Evolutionary conservation across 2,888 invertebrate species (phyloP).

Genomic region (Ophion obscuratus): DNA sequence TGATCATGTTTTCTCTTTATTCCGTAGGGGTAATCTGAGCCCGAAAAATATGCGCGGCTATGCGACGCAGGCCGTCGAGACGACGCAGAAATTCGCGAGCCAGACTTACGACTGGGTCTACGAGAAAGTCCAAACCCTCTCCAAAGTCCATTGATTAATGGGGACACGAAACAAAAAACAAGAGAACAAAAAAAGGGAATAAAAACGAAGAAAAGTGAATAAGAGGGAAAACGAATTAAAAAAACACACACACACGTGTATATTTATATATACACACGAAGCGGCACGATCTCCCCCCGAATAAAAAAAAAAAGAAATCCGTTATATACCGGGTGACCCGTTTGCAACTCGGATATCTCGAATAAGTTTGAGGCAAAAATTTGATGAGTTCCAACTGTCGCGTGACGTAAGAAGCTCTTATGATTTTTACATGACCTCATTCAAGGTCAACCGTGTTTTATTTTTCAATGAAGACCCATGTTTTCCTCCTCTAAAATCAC

Average conservation of each 20-base stretch:
- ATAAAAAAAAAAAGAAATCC: not conserved
- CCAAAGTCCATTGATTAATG: conserved; percentile 87
- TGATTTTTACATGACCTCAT: not conserved
- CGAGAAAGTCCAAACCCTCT: conserved; percentile 91
- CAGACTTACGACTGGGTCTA: conserved; percentile 91
- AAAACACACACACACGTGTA: conserved; percentile 37
- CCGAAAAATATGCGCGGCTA: conserved; percentile 91
- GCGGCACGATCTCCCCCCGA: not conserved
- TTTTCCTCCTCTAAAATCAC: not conserved
- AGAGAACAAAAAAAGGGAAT: conserved; percentile 24
- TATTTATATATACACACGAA: not conserved
- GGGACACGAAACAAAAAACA: conserved; percentile 69
- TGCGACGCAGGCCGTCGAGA: conserved; percentile 88
- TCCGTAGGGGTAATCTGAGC: conserved; percentile 90
- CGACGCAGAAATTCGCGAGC: conserved; percentile 88
- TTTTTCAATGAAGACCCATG: not conserved
- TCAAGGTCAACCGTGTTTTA: not conserved
- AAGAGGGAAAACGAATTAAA: conserved; percentile 58
- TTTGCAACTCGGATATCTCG: not conserved
- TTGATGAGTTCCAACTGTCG: not conserved
- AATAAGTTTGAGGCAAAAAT: not conserved
- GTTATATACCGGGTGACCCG: not conserved
- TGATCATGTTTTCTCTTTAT: conserved; percentile 44
- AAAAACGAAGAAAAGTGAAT: conserved; percentile 37
- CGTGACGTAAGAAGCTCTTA: not conserved